Base-by-base conservation (phyloP, 2,113 vertebrate genomes). In the Clarias macrocephalus region DNA sequence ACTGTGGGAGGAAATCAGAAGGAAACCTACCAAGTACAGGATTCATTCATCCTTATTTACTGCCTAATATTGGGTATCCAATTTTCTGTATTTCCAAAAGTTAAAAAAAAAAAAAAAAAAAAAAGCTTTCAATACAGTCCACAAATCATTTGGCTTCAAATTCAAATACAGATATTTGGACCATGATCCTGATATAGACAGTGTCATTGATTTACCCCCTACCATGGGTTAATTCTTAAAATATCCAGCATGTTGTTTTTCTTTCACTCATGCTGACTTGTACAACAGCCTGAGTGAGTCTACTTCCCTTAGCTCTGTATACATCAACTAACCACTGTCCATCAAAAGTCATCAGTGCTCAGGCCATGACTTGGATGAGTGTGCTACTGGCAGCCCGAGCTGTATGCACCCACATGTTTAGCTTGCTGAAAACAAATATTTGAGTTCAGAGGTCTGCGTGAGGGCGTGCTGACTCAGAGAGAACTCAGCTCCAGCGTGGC, bases 381-480 rank as follows among this genome's bases (percentile, higher is more conserved):
- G 63, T 76, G 80, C 84, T 73, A 37, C 72, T 88, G 83, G 52
- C 70, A 85, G 77, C 25, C 56, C 73, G 57, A 21, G 37, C 25
- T n/a, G 62, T 60, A 63, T 56, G 76, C 76, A 77, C n/a, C 70
- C 81, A 82, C 72, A 82, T 54, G 76, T 84, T 86, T 59, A 80
- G n/a, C 62, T 15, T 21, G 37, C 85, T 86, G n/a, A 89, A 87
- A 90, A 88, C 85, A 87, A 84, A 84, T 85, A 87, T 72, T 85
- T 81, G 42, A 89, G 87, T 77, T 66, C 56, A 79, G 33, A 72
- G 89, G 81, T 57, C 72, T 83, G 82, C 82, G n/a, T 70, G 84
- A 88, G 84, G 79, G 84, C 79, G 82, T 85, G 86, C 86, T 87
- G 82, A 88, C 80, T 87, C 68, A 77, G 85, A 89, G 70, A 76